Conservation (phyloP, 2,113 vertebrate genomes). For the Cyanoliseus patagonus region DNA sequence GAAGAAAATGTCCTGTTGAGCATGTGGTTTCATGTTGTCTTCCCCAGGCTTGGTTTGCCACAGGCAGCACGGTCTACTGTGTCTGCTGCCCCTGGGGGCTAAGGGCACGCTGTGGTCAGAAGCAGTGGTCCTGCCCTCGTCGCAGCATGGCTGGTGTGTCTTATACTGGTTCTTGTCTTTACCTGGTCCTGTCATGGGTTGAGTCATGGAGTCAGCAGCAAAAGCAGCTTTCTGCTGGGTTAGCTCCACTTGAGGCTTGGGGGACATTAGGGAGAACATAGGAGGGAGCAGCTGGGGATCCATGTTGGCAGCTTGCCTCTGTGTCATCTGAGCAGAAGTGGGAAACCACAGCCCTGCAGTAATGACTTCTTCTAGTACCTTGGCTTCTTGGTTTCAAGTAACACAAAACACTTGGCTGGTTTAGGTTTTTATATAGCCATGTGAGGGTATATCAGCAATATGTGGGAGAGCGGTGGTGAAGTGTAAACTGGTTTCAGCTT, state of each 20-base stretch:
- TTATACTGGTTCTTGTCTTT: neutral
- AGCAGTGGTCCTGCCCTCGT: neutral
- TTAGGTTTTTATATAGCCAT: too few relatives aligned
- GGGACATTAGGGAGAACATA: rapidly evolving
- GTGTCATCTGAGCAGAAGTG: neutral
- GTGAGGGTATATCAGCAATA: neutral
- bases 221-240: neutral
- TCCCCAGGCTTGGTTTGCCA: neutral
- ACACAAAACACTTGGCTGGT: neutral
- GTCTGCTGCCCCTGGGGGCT: rapidly evolving
- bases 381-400: neutral
- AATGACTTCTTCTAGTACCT: neutral
- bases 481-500: neutral
- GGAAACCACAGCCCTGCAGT: neutral
- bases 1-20: neutral
- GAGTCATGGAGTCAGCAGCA: neutral
- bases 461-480: neutral
- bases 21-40: rapidly evolving
- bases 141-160: rapidly evolving
- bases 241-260: neutral
- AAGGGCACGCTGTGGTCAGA: neutral
- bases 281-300: neutral
- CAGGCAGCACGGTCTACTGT: neutral
- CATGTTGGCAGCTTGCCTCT: rapidly evolving
- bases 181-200: neutral